Base-by-base conservation (phyloP, 1,140 invertebrate species). In the Tribolium madens region DNA sequence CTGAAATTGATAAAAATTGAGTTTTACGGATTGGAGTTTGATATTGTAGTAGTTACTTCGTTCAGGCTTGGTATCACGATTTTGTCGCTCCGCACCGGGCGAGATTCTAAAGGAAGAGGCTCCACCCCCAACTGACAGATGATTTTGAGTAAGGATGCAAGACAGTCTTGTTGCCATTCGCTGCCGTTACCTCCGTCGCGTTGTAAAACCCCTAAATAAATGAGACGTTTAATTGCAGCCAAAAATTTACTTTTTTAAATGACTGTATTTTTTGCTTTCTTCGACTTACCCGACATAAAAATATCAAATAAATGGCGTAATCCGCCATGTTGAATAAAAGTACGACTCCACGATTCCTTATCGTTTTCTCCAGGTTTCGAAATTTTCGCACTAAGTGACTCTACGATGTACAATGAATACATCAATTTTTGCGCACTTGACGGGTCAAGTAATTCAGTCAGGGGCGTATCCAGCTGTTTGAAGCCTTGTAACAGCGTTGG, bases 101-200 rank as follows among this genome's bases (percentile, higher is more conserved):
- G 78, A 76, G 83, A 82, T 85, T 88, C 78, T 82, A 86, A 79
- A 83, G 87, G 81, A 84, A 83, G 75, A 3, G 85, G 85, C 26
- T 93, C 88, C 2, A 96, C 93, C 0, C 96, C 95, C 50, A 97
- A 90, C 75, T 96, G 92, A 85, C 93, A 97, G 13, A 98, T 85
- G 72, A 96, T 88, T 80, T 95, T 94, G 10, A 98, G 84, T 7
- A 98, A 85, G 80, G 94, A 93, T 0, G 96, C 95, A 6, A 98
- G 87, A 84, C 96, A 97, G 83, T 98, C 97, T 86, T 97, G 96
- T 71, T 96, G 93, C 97, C 97, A 98, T 87, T 98, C 94, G 80
- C 92, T 94, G 47, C 93, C 90, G 73, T 94, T 90, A 53, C 90
- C 91, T 48, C 91, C 89, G 12, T 90, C 87, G 71, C 90, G 87